phyloP scores from a whole-genome alignment of 2,113 vertebrate species.

The Cairina moschata region DNA sequence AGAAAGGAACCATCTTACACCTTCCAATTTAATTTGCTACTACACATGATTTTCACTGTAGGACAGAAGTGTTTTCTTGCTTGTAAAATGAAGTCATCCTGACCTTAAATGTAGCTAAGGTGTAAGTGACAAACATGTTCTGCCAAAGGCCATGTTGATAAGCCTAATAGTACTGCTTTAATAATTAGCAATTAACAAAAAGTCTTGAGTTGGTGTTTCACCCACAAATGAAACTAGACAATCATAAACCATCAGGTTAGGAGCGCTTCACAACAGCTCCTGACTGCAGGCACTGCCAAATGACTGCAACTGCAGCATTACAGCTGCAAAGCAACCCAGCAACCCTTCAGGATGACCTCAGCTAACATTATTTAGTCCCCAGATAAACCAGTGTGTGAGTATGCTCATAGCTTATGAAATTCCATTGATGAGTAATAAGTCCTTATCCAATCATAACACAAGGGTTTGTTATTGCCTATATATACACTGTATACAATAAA shows the following conservation, averaged over 20 bases:
- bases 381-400: neutral
- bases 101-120: neutral
- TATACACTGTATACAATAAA: neutral
- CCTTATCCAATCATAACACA: neutral
- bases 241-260: neutral
- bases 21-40: neutral
- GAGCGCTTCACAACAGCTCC: neutral
- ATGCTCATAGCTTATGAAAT: rapidly evolving
- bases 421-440: neutral
- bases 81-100: neutral
- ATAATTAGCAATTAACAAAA: neutral
- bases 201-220: neutral
- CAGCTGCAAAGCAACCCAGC: neutral
- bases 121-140: neutral
- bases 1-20: neutral
- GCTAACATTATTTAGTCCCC: neutral
- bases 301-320: neutral
- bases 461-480: neutral
- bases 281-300: neutral
- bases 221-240: neutral
- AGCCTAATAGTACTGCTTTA: neutral
- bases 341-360: neutral
- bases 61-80: neutral
- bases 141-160: neutral
- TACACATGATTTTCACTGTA: neutral